Evolutionary conservation across 2,113 vertebrate species (phyloP), one percentile per base, ranked within the genome.

Genomic region (Colistium nudipinnis): DNA sequence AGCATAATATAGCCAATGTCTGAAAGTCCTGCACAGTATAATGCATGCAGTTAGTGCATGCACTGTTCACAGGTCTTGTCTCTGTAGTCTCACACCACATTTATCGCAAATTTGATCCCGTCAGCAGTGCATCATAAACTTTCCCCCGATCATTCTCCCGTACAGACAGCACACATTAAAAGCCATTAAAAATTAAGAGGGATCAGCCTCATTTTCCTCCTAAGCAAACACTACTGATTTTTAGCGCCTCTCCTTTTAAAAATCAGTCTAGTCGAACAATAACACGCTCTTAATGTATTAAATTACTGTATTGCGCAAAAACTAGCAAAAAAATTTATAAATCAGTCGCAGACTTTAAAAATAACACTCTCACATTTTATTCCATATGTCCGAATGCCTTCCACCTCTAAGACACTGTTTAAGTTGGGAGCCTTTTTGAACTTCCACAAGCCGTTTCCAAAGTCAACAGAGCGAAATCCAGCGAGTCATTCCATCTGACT

Each of bases 391-490:
- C 70, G 73, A 83, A 80, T 6, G 43, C 43, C 86, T 78, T 47
- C 74, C 57, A 22, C 71, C 60, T 51, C 38, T 41, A 22, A 72
- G 62, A 74, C 69, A 30, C 47, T 83, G 76, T 86, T 89, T 83
- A 67, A 89, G 78, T 74, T 69, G 63, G 76, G 67, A 63, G 69
- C 28, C 54, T 66, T 81, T 73, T 68, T 85, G 51, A 84, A 80
- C 76, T 78, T 87, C 74, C 70, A 70, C 49, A 61, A 61, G 61
- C 28, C 9, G 27, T 6, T 64, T 89, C 87, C 90, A 91, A 93
- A 82, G 82, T 86, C 88, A 92, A 91, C 55, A 89, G 16, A 49
- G 64, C 7, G 19, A 44, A 67, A 79, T 86, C 89, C 88, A 88
- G 82, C 59, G 55, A 41, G 66, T 68, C 62, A 55, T 82, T 91